These are phyloP conservation scores for Cephus spinipes DNA, from an alignment of 2,888 invertebrate genomes.

Conservation along the genomic window DNA sequence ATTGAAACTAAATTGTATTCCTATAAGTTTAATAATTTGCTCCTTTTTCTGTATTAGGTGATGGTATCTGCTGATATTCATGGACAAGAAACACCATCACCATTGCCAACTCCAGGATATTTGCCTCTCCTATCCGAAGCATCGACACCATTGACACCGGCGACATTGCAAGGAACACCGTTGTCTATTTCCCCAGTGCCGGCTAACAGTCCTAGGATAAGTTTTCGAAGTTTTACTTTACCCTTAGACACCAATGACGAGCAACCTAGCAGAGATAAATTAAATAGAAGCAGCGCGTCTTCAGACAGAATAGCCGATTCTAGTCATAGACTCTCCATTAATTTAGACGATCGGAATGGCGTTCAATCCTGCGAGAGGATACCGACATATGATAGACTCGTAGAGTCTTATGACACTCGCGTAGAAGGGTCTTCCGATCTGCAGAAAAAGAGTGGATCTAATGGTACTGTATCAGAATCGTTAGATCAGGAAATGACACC, in stretches of 20 bases:
- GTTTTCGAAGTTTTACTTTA: constrained; percentile 62
- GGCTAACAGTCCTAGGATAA: constrained; percentile 62
- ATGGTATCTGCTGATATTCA: constrained; percentile 67
- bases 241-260: constrained; percentile 58
- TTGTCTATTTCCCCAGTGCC: constrained; percentile 55
- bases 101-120: constrained; percentile 61
- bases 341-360: constrained; percentile 42
- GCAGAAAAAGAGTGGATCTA: constrained; percentile 28
- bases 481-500: constrained; percentile 56
- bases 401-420: constrained; percentile 34
- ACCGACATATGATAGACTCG: constrained; percentile 42
- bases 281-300: constrained; percentile 46
- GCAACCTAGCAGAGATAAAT: constrained; percentile 38
- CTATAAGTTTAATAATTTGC: neutral
- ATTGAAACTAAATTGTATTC: neutral
- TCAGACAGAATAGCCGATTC: constrained; percentile 51
- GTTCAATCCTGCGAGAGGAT: constrained; percentile 50
- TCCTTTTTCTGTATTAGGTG: constrained; percentile 45
- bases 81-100: constrained; percentile 62
- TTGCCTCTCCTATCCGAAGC: constrained; percentile 61
- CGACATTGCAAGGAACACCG: constrained; percentile 56
- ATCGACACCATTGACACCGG: constrained; percentile 60
- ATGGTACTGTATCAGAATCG: constrained; percentile 33
- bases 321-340: constrained; percentile 59
- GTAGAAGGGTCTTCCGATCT: constrained; percentile 31